Percentiles rank a stretch among this genome's conserved stretches.
Evolutionary conservation across 1,140 invertebrate genomes (phyloP).

Genomic region (Metaphire vulgaris): DNA sequence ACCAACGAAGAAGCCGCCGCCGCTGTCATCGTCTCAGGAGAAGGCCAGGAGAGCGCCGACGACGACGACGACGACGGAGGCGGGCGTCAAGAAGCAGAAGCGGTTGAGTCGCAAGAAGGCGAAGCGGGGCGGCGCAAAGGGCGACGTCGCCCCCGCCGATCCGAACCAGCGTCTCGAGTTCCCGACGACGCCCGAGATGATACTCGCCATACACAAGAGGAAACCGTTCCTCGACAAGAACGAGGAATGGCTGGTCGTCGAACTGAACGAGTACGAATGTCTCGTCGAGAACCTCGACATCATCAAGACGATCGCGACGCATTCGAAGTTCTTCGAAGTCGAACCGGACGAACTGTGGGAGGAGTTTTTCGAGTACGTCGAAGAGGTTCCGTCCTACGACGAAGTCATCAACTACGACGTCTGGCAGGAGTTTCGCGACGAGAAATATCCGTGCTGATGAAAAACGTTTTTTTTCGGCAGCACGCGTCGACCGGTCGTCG

Average conservation of each 20-base stretch:
- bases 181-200: constrained; percentile 27
- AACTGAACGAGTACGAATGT: constrained; percentile 31
- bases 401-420: constrained; percentile 31
- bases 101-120: background rate
- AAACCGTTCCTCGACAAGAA: constrained; percentile 26
- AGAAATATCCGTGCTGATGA: constrained; percentile 29
- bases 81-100: background rate
- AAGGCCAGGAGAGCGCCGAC: background rate
- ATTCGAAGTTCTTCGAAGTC: constrained; percentile 32
- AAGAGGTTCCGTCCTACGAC: constrained; percentile 29
- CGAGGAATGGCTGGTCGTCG: constrained; percentile 31
- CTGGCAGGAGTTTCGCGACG: constrained; percentile 31
- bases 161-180: constrained; percentile 19
- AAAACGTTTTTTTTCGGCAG: no score
- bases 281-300: constrained; percentile 28
- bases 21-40: background rate
- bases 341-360: constrained; percentile 30
- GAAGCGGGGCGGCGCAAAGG: background rate
- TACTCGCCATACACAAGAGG: constrained; percentile 29
- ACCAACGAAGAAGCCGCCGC: background rate
- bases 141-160: constrained; percentile 6
- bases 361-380: constrained; percentile 33
- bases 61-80: background rate
- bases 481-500: no score
- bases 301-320: constrained; percentile 27